These are phyloP conservation scores for Tympanoctomys barrerae DNA, from an alignment of 2,797 vertebrate genomes.

Conservation along the genomic window DNA sequence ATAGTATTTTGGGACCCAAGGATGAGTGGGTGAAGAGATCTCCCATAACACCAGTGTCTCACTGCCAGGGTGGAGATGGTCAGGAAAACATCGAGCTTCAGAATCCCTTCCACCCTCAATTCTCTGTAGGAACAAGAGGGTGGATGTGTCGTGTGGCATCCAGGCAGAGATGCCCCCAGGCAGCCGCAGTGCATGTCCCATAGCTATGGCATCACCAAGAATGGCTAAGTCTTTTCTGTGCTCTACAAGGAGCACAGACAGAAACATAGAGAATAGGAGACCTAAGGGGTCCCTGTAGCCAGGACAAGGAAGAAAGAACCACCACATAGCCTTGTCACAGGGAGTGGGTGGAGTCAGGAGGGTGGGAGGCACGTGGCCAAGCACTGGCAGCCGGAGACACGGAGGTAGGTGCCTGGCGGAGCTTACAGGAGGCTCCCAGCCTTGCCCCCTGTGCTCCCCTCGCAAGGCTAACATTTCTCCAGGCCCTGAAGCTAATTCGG, in stretches of 20 bases:
- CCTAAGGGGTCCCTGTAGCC: not conserved
- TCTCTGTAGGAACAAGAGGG: not conserved
- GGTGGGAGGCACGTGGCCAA: not conserved
- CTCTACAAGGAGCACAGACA: not conserved
- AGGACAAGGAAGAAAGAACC: not conserved
- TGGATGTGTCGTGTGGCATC: not conserved
- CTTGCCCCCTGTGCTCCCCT: not conserved
- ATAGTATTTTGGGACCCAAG: not conserved
- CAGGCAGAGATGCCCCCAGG: not conserved
- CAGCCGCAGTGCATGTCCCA: not conserved
- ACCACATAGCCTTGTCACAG: not conserved
- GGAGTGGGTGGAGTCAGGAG: not conserved
- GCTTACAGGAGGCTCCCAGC: not conserved
- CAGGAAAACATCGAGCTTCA: not conserved
- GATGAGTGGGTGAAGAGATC: not conserved
- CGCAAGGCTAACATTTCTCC: not conserved
- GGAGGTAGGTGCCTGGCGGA: not conserved
- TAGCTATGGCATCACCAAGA: not conserved
- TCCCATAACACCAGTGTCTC: not conserved
- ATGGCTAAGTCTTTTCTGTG: not conserved
- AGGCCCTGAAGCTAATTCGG: not conserved
- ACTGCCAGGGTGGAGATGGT: not conserved
- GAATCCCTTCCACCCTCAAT: not conserved
- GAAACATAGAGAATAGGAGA: not conserved
- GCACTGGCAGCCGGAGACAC: not conserved